These are phyloP conservation scores for Hermetia illucens DNA, from an alignment of 1,140 invertebrate species.

Conservation along the genomic window DNA sequence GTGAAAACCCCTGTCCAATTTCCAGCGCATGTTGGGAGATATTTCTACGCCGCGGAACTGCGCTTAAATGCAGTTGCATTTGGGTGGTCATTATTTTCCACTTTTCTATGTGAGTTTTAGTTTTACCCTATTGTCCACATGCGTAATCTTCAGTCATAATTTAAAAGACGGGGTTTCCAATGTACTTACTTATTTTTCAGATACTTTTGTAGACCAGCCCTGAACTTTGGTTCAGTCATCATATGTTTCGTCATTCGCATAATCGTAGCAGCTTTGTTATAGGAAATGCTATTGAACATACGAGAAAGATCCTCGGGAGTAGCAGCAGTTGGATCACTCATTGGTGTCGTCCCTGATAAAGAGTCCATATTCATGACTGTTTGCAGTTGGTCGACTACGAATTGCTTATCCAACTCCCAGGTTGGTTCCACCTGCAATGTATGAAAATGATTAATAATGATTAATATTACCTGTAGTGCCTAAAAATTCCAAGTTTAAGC, in stretches of 20 bases:
- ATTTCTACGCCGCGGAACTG: too few relatives aligned
- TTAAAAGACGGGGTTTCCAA: conserved; percentile 1
- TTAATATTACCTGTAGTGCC: too few relatives aligned
- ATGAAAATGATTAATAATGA: background rate
- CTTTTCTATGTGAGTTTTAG: background rate
- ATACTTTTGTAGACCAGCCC: conserved; percentile 40
- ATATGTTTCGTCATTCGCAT: conserved; percentile 64
- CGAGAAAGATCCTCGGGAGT: conserved; percentile 33
- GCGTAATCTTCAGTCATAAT: background rate
- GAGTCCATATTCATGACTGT: conserved; percentile 48
- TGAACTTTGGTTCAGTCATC: conserved; percentile 46
- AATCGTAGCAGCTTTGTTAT: conserved; percentile 49
- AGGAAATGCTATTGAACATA: conserved; percentile 44
- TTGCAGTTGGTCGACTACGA: conserved; percentile 50
- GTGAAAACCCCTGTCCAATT: too few relatives aligned
- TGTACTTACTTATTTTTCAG: conserved; percentile 33
- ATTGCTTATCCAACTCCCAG: conserved; percentile 37
- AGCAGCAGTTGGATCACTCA: conserved; percentile 35
- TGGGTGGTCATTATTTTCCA: too few relatives aligned
- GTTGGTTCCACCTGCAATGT: conserved; percentile 31
- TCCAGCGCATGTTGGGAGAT: too few relatives aligned
- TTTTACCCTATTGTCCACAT: conserved; percentile 1
- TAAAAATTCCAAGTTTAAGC: too few relatives aligned
- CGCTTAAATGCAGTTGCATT: too few relatives aligned
- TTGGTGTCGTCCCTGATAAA: conserved; percentile 41